phyloP scores from a whole-genome alignment of 2,888 invertebrate genomes.

The Cryptosula pallasiana region DNA sequence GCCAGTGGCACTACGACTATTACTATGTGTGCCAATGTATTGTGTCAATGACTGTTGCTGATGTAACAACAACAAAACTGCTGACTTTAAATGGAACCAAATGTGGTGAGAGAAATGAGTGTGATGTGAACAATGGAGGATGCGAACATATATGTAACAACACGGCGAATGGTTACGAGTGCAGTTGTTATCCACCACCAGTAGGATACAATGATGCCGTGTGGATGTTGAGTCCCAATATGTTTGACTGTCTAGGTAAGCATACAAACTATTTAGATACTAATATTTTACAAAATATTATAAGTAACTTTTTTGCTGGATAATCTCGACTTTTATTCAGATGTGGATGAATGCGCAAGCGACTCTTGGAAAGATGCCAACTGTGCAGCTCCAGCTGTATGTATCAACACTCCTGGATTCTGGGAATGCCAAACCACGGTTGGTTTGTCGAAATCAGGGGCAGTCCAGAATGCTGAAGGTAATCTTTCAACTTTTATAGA shows the following conservation, averaged over 20 bases:
- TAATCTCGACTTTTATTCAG: not conserved
- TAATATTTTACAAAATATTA: too few species aligned
- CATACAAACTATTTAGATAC: too few species aligned
- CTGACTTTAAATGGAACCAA: constrained; percentile 17
- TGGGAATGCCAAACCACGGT: not conserved
- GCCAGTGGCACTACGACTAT: not conserved
- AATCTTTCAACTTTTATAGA: too few species aligned
- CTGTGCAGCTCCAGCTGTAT: not conserved
- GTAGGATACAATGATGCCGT: not conserved
- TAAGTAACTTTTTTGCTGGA: too few species aligned
- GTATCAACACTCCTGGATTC: constrained; percentile 6
- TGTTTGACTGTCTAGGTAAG: constrained; percentile 19
- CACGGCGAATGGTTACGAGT: constrained; percentile 51
- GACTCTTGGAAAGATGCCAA: not conserved
- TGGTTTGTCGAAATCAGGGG: not conserved
- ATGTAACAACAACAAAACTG: not conserved
- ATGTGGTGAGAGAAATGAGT: constrained; percentile 37
- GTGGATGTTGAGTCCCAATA: not conserved
- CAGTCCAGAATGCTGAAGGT: too few species aligned
- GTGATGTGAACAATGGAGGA: constrained; percentile 65
- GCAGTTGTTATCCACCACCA: constrained; percentile 18
- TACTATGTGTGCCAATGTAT: not conserved
- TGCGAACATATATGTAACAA: constrained; percentile 79
- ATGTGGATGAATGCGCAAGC: constrained; percentile 7
- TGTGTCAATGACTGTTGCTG: not conserved